These are phyloP conservation scores for Pseudococcus jackbeardsleyi DNA, from an alignment of 2,888 invertebrate genomes.

Conservation along the genomic window DNA sequence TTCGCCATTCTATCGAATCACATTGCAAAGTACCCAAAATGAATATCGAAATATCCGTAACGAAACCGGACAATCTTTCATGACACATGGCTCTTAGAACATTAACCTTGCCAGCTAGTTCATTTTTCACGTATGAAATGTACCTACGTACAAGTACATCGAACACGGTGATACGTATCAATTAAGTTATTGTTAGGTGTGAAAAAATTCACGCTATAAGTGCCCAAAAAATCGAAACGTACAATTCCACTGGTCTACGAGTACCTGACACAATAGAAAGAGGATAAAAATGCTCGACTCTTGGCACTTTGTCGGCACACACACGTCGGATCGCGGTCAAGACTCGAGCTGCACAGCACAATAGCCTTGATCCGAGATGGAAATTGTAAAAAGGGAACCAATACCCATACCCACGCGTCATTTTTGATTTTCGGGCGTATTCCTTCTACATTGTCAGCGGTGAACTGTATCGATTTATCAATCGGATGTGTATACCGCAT, in stretches of 20 bases:
- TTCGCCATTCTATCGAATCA: neutral
- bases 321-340: neutral
- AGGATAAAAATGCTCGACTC: neutral
- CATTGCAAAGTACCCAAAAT: neutral
- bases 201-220: conserved; percentile 20
- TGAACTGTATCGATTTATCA: conserved; percentile 38
- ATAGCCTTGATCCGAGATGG: neutral
- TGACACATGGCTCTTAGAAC: neutral
- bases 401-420: conserved; percentile 23
- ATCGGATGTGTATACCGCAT: conserved; percentile 56
- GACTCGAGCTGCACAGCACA: neutral
- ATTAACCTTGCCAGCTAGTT: neutral
- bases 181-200: conserved; percentile 22
- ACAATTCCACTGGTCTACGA: neutral
- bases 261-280: neutral
- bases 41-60: neutral
- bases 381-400: neutral
- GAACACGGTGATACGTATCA: conserved; percentile 6
- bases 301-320: neutral
- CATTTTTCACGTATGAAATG: conserved; percentile 10
- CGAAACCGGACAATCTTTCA: neutral
- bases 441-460: neutral
- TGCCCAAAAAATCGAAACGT: conserved; percentile 26
- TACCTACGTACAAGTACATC: neutral
- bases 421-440: neutral